Evolutionary conservation across 2,113 vertebrate genomes (phyloP).

Genomic region (Arvicanthis niloticus): DNA sequence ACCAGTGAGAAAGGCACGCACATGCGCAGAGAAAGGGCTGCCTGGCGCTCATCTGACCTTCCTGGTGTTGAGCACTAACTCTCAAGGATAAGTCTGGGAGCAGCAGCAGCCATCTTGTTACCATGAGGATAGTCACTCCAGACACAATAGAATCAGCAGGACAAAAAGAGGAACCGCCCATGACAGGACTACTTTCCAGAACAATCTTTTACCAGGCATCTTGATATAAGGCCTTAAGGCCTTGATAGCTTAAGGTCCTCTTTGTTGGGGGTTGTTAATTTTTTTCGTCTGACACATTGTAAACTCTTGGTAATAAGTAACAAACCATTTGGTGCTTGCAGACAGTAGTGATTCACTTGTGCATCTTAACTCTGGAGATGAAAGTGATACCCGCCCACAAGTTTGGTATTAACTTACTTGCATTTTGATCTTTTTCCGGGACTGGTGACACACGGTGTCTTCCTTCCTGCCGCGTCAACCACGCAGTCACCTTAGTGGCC

Average conservation of each 20-base stretch:
- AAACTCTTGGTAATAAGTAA: not conserved
- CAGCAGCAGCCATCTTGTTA: not conserved
- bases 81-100: not conserved
- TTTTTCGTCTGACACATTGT: not conserved
- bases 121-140: not conserved
- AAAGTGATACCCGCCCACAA: not conserved
- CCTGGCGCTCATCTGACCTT: not conserved
- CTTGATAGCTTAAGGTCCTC: not conserved
- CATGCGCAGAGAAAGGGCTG: not conserved
- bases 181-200: not conserved
- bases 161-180: not conserved
- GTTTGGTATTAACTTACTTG: not conserved
- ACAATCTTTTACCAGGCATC: not conserved
- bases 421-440: not conserved
- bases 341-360: not conserved
- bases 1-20: not conserved
- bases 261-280: not conserved
- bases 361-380: not conserved
- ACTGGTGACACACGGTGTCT: not conserved
- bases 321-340: not conserved
- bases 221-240: not conserved
- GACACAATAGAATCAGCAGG: no score
- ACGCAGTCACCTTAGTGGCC: fast-evolving
- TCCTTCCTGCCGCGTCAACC: not conserved
- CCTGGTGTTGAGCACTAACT: not conserved